phyloP scores from a whole-genome alignment of 35 echinoderm and acorn worm genomes.

The Chiridota heheva region DNA sequence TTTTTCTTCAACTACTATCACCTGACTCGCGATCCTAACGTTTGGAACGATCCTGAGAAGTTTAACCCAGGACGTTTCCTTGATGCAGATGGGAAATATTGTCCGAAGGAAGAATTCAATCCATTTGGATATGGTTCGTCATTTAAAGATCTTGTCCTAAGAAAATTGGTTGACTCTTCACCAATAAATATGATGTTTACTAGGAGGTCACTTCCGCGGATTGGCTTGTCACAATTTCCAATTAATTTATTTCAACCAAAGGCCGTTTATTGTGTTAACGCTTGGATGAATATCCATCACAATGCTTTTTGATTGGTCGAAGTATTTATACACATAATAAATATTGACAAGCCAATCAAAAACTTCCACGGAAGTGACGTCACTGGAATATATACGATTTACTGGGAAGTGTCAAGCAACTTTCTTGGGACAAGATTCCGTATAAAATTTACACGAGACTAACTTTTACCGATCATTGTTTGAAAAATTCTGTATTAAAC shows the following conservation, averaged over 20 bases:
- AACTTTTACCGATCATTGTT: too few species aligned
- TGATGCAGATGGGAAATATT: conserved; percentile 6
- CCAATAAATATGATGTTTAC: background rate
- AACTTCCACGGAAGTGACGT: too few species aligned
- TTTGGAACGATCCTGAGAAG: background rate
- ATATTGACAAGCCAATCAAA: too few species aligned
- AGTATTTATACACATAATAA: too few species aligned
- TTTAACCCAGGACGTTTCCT: conserved; percentile 29
- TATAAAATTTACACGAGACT: too few species aligned
- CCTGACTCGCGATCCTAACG: background rate
- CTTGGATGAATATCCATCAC: background rate
- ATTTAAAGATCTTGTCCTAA: background rate
- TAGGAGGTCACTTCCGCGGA: too few species aligned
- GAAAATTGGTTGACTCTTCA: background rate
- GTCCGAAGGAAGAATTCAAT: conserved; percentile 1
- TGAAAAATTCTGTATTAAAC: too few species aligned
- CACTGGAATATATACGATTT: too few species aligned
- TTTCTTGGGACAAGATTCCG: too few species aligned
- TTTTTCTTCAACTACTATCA: conserved; percentile 33
- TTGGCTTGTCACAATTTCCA: too few species aligned
- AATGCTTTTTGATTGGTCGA: background rate
- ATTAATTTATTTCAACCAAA: background rate
- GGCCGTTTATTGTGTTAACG: background rate
- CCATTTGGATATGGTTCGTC: conserved; percentile 43
- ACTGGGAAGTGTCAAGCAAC: too few species aligned